Evolutionary conservation across 1,140 invertebrate genomes (phyloP).

Genomic region (Spodoptera litura): DNA sequence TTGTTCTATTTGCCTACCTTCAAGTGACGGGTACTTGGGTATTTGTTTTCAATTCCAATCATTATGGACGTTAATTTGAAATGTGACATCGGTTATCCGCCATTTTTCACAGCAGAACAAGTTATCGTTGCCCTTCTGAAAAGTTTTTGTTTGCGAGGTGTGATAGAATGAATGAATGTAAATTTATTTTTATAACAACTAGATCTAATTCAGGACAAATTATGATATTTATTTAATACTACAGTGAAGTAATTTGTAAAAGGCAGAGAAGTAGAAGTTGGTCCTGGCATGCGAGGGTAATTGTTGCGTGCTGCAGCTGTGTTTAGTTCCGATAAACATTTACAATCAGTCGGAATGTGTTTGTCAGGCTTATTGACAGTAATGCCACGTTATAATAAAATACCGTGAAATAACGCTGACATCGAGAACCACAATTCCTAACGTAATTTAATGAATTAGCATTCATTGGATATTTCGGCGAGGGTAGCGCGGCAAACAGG

Average conservation of each 20-base stretch:
- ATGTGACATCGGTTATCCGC: slow-evolving; percentile 24
- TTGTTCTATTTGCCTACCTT: slow-evolving; percentile 44
- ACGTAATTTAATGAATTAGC: slow-evolving; percentile 47
- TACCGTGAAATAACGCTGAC: slow-evolving; percentile 30
- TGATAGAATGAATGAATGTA: not conserved
- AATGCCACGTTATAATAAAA: slow-evolving; percentile 37
- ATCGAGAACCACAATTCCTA: slow-evolving; percentile 22
- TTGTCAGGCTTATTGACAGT: slow-evolving; percentile 43
- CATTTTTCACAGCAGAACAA: slow-evolving; percentile 17
- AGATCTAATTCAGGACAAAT: slow-evolving; percentile 32
- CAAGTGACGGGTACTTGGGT: not conserved
- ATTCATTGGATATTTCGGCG: slow-evolving; percentile 41
- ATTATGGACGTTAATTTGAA: slow-evolving; percentile 26
- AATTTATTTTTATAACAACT: slow-evolving; percentile 21
- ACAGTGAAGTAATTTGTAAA: not conserved
- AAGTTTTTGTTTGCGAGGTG: not conserved
- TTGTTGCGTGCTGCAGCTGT: slow-evolving; percentile 36
- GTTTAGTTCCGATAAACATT: slow-evolving; percentile 37
- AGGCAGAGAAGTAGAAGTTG: not conserved
- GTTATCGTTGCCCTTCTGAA: slow-evolving; percentile 17
- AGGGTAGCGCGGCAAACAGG: slow-evolving; percentile 28
- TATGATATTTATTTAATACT: slow-evolving; percentile 34
- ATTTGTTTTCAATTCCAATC: slow-evolving; percentile 7
- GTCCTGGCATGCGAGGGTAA: not conserved
- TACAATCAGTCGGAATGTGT: slow-evolving; percentile 39